phyloP scores from a whole-genome alignment of 2,888 invertebrate genomes.

The Aphelenchoides bicaudatus region DNA sequence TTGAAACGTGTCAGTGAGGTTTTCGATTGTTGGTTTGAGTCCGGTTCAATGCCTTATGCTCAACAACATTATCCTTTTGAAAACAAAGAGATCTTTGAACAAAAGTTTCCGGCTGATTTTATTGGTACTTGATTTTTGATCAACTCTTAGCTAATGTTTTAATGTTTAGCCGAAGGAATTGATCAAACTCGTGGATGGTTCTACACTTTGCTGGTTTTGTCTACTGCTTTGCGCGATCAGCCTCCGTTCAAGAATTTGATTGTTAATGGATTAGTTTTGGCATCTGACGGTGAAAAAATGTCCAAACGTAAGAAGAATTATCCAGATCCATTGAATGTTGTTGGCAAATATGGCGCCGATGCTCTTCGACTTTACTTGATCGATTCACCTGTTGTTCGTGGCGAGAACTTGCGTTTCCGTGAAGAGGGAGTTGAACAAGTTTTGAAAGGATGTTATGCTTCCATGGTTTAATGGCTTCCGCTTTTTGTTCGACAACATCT shows the following conservation, averaged over 20 bases:
- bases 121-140: too few relatives aligned
- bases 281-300: conserved; percentile 95
- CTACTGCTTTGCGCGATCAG: conserved; percentile 88
- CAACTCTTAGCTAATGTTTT: too few relatives aligned
- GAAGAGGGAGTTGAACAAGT: conserved; percentile 94
- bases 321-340: conserved; percentile 84
- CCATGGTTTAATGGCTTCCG: conserved; percentile 79
- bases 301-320: conserved; percentile 97
- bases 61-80: conserved; percentile 95
- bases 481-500: conserved; percentile 88
- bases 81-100: conserved; percentile 75
- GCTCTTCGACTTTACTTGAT: conserved; percentile 90
- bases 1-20: conserved; percentile 83
- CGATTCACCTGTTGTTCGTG: conserved; percentile 94
- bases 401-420: conserved; percentile 82
- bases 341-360: conserved; percentile 91
- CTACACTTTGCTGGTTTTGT: conserved; percentile 92
- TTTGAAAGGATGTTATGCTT: conserved; percentile 86
- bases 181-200: conserved; percentile 66
- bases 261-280: conserved; percentile 88
- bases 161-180: conserved; percentile 31
- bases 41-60: conserved; percentile 98
- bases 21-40: conserved; percentile 99
- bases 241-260: conserved; percentile 97
- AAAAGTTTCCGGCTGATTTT: conserved; percentile 93